Conservation (phyloP, 2,888 invertebrate species). For the Tiphia femorata region DNA sequence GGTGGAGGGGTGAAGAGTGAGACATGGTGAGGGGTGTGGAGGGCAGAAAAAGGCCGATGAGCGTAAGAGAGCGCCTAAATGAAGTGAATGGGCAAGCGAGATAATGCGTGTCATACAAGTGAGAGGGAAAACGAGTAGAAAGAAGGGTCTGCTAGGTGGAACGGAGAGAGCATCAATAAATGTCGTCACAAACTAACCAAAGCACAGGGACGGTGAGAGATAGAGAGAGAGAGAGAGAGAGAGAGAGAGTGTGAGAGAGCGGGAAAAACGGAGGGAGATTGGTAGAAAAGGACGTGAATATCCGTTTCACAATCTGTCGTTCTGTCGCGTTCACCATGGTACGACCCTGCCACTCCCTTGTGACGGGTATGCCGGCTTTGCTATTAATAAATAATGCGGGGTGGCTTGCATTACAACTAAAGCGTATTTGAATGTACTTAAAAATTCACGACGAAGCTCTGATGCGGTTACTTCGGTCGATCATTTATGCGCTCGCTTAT, state of each 20-base stretch:
- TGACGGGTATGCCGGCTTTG: too few relatives aligned
- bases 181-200: background rate
- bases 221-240: background rate
- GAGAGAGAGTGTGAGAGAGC: background rate
- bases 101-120: background rate
- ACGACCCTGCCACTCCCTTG: too few relatives aligned
- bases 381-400: too few relatives aligned
- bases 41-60: background rate
- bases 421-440: too few relatives aligned
- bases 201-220: background rate
- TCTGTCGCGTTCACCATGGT: too few relatives aligned
- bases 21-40: background rate
- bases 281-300: background rate
- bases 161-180: background rate
- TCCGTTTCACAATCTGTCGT: too few relatives aligned
- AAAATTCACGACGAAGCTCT: too few relatives aligned
- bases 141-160: background rate
- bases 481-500: too few relatives aligned
- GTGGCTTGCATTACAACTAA: too few relatives aligned
- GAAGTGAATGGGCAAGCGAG: too few relatives aligned
- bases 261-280: background rate
- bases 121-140: background rate
- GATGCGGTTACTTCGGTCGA: too few relatives aligned
- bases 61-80: too few relatives aligned
- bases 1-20: background rate